phyloP scores from a whole-genome alignment of 2,888 invertebrate species.

The Caenorhabditis doughertyi region DNA sequence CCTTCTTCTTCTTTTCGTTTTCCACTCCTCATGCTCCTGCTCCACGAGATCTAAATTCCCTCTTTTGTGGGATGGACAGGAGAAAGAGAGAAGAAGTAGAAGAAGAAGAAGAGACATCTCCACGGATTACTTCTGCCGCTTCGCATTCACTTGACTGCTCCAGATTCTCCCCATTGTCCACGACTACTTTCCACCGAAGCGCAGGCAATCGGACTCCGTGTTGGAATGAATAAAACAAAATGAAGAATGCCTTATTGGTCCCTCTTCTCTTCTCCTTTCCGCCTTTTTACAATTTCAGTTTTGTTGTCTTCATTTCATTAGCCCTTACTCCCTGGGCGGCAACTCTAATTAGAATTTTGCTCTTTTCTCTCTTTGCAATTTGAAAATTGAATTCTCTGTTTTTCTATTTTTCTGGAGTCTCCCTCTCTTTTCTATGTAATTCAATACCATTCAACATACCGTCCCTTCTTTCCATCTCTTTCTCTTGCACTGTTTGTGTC shows the following conservation, averaged over 20 bases:
- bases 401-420: not conserved
- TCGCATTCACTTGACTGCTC: conserved; percentile 43
- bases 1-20: not conserved
- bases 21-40: not conserved
- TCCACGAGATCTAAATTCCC: not conserved
- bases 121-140: conserved; percentile 61
- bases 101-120: conserved; percentile 15
- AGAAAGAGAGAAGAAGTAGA: not conserved
- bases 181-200: not conserved
- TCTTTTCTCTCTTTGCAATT: conserved; percentile 13
- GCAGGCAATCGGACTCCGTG: conserved; percentile 49
- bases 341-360: conserved; percentile 53
- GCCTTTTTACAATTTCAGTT: conserved; percentile 23
- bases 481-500: conserved; percentile 38
- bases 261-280: not conserved
- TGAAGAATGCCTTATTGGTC: conserved; percentile 10
- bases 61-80: conserved; percentile 9
- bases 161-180: conserved; percentile 48
- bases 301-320: conserved; percentile 41
- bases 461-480: conserved; percentile 23
- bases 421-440: conserved; percentile 27
- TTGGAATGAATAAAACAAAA: conserved; percentile 55
- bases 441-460: conserved; percentile 27
- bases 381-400: conserved; percentile 12
- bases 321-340: conserved; percentile 11